Base-by-base conservation (phyloP, 23 tunicate genomes). In the Botrylloides violaceus region DNA sequence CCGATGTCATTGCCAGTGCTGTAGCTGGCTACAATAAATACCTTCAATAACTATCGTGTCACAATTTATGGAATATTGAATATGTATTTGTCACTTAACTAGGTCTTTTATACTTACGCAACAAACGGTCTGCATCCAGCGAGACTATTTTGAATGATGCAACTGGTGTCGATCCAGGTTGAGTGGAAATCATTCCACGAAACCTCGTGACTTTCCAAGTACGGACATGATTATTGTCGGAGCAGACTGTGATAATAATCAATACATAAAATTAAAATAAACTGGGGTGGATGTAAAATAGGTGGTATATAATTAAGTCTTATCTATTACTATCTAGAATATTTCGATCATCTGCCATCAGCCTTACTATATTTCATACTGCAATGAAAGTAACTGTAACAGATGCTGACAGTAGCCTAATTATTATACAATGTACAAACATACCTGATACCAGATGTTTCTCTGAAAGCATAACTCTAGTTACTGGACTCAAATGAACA, bases 151-250 rank as follows among this genome's bases (percentile, higher is more conserved):
- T 81, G 37, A 86, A 93, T 9, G 92, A 84, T 1, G 98, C 98
- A 32, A 72, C 70, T 6, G 98, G 94, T 15, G 81, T 81, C 9
- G 98, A 93, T 28, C 98, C 98, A 2, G 98, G 98, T 53, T 93
- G 98, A 3, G 98, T 93, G 7, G 98, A 93, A 22, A 93, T 86
- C 94, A 85, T 85, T 30, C 98, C 98, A 19, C 98, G 81, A 64
- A 93, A 93, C 49, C 98, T 53, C 25, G 98, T 93, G 47, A 93
- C 94, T 36, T 81, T 78, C 98, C 98, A 93, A 19, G 98, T 86
- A 20, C 98, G 70, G 2, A 93, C 98, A 59, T 93, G 98, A 64
- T 93, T 85, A 79, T 85, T 85, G 65, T 85, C 94, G 12, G 94
- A 86, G 32, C 97, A 90, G 9, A 90, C 97, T 84, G 37, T 26